Conservation (phyloP, 1,140 invertebrate species). For the Polypedilum vanderplanki region DNA sequence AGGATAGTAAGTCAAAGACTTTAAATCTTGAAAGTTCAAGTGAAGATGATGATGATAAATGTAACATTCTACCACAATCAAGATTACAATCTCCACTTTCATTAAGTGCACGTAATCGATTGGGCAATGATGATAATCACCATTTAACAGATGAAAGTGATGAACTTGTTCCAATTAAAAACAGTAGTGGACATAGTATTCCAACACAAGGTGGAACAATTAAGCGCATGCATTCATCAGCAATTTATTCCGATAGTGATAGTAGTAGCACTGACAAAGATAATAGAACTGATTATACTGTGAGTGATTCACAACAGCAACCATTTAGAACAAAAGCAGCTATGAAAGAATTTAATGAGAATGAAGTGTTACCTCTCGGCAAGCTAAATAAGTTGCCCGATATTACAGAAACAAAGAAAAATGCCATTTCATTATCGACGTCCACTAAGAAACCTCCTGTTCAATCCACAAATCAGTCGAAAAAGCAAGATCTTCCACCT, state of each 20-base stretch:
- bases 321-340: slow-evolving; percentile 69
- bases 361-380: not conserved
- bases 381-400: not conserved
- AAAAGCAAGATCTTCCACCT: not conserved
- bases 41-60: slow-evolving; percentile 46
- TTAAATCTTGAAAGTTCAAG: slow-evolving; percentile 51
- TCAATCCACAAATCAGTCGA: slow-evolving; percentile 34
- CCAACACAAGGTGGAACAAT: slow-evolving; percentile 44
- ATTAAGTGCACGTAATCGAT: slow-evolving; percentile 38
- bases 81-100: slow-evolving; percentile 30
- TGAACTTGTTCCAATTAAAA: slow-evolving; percentile 55
- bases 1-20: slow-evolving; percentile 45
- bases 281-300: slow-evolving; percentile 47
- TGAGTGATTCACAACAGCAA: slow-evolving; percentile 60
- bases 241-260: slow-evolving; percentile 70
- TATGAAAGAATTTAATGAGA: slow-evolving; percentile 65
- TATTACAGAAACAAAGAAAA: not conserved
- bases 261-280: slow-evolving; percentile 45
- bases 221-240: slow-evolving; percentile 46
- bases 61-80: slow-evolving; percentile 31
- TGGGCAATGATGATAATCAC: slow-evolving; percentile 38
- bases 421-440: not conserved
- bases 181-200: slow-evolving; percentile 32
- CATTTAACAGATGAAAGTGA: slow-evolving; percentile 58
- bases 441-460: not conserved